phyloP scores from a whole-genome alignment of 2,888 invertebrate genomes.

The Sarcophaga caerulescens region DNA sequence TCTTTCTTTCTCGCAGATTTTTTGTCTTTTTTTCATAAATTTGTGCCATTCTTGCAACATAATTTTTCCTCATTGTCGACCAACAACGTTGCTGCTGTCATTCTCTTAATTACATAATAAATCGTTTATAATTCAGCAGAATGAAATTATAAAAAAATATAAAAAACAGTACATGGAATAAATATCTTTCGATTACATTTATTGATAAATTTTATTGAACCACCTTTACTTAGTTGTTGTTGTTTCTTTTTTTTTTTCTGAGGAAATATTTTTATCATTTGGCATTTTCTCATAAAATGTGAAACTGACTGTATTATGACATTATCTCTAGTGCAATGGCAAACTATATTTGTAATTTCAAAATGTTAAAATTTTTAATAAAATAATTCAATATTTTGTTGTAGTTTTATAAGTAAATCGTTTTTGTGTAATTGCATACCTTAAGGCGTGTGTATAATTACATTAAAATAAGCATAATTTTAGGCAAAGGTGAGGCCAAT shows the following conservation, averaged over 20 bases:
- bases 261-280: neutral
- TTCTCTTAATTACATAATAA: slow-evolving; percentile 47
- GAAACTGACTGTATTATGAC: neutral
- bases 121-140: slow-evolving; percentile 38
- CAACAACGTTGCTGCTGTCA: neutral
- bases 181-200: slow-evolving; percentile 1
- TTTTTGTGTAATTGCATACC: slow-evolving; percentile 36
- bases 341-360: neutral
- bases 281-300: neutral
- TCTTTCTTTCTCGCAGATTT: neutral
- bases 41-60: neutral
- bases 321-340: neutral
- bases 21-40: neutral
- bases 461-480: slow-evolving; percentile 28
- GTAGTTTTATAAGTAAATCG: neutral
- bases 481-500: neutral
- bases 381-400: neutral
- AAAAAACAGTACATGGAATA: neutral
- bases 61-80: neutral
- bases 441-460: slow-evolving; percentile 15
- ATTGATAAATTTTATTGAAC: neutral
- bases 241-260: neutral
- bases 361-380: neutral
- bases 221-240: neutral
- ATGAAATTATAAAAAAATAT: neutral